phyloP scores from a whole-genome alignment of 2,113 vertebrate species.

The Glaucomys volans region DNA sequence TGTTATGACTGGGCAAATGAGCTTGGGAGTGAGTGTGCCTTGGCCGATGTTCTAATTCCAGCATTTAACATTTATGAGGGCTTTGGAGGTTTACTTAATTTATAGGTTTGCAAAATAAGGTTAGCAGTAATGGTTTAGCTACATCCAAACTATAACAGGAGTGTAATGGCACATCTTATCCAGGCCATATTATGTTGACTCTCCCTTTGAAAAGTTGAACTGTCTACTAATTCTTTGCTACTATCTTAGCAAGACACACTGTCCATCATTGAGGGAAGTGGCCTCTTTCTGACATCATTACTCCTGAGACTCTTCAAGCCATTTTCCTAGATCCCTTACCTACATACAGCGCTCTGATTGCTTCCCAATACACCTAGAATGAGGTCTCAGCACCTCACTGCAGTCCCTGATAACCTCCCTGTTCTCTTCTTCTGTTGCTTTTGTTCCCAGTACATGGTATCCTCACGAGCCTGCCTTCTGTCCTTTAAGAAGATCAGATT shows the following conservation, averaged over 20 bases:
- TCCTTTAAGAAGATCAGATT: slow-evolving; percentile 3
- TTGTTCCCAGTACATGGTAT: not conserved
- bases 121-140: not conserved
- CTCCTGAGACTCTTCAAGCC: not conserved
- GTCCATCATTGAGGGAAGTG: not conserved
- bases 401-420: not conserved
- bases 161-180: not conserved
- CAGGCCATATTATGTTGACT: not conserved
- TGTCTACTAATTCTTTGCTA: not conserved
- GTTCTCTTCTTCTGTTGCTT: not conserved
- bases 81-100: slow-evolving; percentile 39
- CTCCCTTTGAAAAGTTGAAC: not conserved
- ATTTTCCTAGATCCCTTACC: not conserved
- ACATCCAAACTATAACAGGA: too few relatives aligned
- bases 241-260: not conserved
- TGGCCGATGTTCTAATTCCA: slow-evolving; percentile 8
- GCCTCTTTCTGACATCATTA: not conserved
- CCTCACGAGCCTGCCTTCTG: not conserved
- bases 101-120: not conserved
- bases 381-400: not conserved
- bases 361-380: not conserved
- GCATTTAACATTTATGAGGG: not conserved
- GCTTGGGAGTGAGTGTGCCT: not conserved
- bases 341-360: not conserved
- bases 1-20: not conserved